A percentile compares a stretch with the other conserved stretches of the same genome.
Evolutionary conservation across 2,797 vertebrate genomes (phyloP).

Genomic region (Sternarchorhynchus goeldii): DNA sequence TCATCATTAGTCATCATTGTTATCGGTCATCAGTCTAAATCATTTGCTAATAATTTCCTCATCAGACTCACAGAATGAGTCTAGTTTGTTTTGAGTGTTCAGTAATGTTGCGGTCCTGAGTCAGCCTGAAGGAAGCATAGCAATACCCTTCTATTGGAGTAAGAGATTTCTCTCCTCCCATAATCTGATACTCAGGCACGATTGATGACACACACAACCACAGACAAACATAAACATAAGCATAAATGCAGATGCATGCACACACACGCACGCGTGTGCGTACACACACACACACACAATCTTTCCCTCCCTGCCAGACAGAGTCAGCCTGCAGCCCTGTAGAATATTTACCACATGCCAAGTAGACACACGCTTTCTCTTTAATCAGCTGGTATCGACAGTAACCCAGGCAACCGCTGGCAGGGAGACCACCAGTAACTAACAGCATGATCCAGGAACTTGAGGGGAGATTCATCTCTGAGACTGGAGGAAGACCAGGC

Average conservation of each 20-base stretch:
- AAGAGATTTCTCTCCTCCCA: background rate
- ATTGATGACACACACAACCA: background rate
- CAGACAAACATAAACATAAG: slow-evolving; percentile 20
- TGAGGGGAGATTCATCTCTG: background rate
- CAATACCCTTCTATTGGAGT: background rate
- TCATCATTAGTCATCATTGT: background rate
- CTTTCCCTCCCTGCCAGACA: background rate
- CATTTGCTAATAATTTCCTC: too few relatives aligned
- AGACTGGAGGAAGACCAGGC: slow-evolving; percentile 59
- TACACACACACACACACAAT: slow-evolving; percentile 15
- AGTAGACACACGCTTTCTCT: slow-evolving; percentile 43
- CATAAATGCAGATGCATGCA: slow-evolving; percentile 24
- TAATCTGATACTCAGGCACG: background rate
- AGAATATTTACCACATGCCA: slow-evolving; percentile 53
- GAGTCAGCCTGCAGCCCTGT: slow-evolving; percentile 45
- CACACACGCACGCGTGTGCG: too few relatives aligned
- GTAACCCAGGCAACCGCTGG: slow-evolving; percentile 56
- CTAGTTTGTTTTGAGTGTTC: background rate
- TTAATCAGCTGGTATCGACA: slow-evolving; percentile 33
- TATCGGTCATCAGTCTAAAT: too few relatives aligned
- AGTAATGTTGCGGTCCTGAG: background rate
- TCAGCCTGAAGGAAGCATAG: background rate
- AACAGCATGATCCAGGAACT: slow-evolving; percentile 10
- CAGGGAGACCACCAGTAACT: slow-evolving; percentile 42
- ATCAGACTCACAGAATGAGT: background rate